A percentile compares a stretch with the other conserved stretches of the same genome.
Conservation (phyloP, 2,797 vertebrate genomes). For the Hydrocynus forskahlii region DNA sequence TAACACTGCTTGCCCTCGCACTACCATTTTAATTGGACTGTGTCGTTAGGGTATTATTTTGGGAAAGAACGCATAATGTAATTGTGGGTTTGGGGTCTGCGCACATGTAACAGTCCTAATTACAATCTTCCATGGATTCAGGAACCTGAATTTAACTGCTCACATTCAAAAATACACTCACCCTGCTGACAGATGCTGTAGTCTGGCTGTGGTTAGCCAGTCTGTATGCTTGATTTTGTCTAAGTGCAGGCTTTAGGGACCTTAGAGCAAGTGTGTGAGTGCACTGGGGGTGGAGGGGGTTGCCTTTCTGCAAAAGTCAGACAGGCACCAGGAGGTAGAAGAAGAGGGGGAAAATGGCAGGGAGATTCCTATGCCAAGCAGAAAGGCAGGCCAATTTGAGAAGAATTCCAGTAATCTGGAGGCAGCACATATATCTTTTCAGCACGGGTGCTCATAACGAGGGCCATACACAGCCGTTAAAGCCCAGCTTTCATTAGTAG, state of each 20-base stretch:
- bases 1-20: constrained; percentile 29
- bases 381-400: constrained; percentile 61
- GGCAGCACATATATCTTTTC: constrained; percentile 66
- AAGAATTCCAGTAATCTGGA: constrained; percentile 70
- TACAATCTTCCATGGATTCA: constrained; percentile 72
- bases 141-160: constrained; percentile 68
- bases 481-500: constrained; percentile 67
- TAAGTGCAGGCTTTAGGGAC: constrained; percentile 65
- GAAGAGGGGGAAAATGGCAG: constrained; percentile 35
- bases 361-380: constrained; percentile 56
- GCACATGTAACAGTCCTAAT: constrained; percentile 75
- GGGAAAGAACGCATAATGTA: constrained; percentile 65
- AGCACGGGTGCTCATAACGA: constrained; percentile 61
- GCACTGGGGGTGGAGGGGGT: constrained; percentile 50
- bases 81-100: constrained; percentile 73
- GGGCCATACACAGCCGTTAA: constrained; percentile 58
- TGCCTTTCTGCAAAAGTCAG: constrained; percentile 55
- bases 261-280: constrained; percentile 55
- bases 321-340: constrained; percentile 34
- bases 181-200: constrained; percentile 58
- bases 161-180: constrained; percentile 63
- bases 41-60: constrained; percentile 63
- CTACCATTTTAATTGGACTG: constrained; percentile 30
- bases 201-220: constrained; percentile 58
- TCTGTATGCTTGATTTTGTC: constrained; percentile 55